Base-by-base conservation (phyloP, 2,888 invertebrate genomes). In the Pristionchus arcanus region DNA sequence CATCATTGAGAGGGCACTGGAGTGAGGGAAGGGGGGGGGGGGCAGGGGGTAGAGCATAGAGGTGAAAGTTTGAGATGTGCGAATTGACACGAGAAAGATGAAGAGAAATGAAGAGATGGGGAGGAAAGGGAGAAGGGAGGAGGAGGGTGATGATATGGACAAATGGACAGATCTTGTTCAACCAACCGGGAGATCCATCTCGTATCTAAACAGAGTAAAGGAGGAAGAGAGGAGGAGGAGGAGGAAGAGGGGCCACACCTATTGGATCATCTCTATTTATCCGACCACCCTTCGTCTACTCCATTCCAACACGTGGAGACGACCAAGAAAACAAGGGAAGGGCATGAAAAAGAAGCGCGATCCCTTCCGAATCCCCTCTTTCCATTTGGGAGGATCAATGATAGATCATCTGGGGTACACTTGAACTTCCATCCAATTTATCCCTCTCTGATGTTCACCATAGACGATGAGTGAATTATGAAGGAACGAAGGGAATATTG, bases 1-100 rank as follows among this genome's bases (percentile, higher is more conserved):
- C 31, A 71, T 31, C 34, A 71, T 31, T 28, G 71, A 71, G 19
- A 31, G 63, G 11, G 53, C 49, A 88, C 71, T 66, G 63, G 71
- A 25, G 34, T 63, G 28, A 74, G n/a, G 83, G 55, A 77, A 63
- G 81, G 63, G 88, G 49, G 55, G 25, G 53, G 11, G 83, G n/a
- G 81, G n/a, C n/a, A 34, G 66, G 37, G 53, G 31, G 21, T 28
- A 49, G 42, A 49, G 42, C 11, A 7, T 9, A 49, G 42, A 89
- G 90, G 66, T 88, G 87, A 90, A 81, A 49, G 49, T 49, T 49
- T 42, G 81, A 81, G 21, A n/a, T 42, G 53, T 49, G 42, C 31
- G 81, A 49, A 90, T 90, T 85, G 77, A 66, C 31, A 55, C 71
- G 83, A 66, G 89, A 91, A 90, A 89, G 90, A 90, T 90, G 90